Base-by-base conservation (phyloP, 2,113 vertebrate species). In the Acrocephalus kingi region DNA sequence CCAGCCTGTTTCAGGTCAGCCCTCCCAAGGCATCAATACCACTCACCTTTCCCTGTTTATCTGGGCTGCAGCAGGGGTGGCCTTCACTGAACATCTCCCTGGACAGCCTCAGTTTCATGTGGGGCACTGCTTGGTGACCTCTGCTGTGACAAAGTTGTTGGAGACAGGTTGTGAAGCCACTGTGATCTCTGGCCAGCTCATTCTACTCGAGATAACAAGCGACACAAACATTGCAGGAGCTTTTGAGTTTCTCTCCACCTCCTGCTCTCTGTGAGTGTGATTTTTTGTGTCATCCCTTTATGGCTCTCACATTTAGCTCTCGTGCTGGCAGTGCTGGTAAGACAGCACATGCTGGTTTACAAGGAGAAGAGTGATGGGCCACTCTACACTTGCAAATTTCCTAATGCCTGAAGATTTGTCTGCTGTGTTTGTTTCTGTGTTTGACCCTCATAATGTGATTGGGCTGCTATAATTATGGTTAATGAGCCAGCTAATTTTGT, bases 401-500 rank as follows among this genome's bases (percentile, higher is more conserved):
- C 37, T 43, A 51, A 37, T 0, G 3, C 84, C 74, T 95, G 2
- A 93, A 95, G 84, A 85, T 93, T 75, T 87, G 67, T 93, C 89
- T 93, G 71, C 87, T 76, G 66, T 49, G 79, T 84, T 90, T 90
- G 64, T 56, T 71, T 91, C 81, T 71, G 58, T 79, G 48, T 74
- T 93, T 95, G 89, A 93, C 91, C 78, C 82, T 85, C 54, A 1
- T 68, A 90, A 95, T 82, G 67, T 55, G 78, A 71, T 76, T 85
- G 87, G 87, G 35, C 67, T 83, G 59, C 16, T 55, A 28, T 79
- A 59, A 46, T 85, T 85, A 58, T 25, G 90, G 62, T 68, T 95
- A 96, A 95, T 82, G 74, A 95, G 71, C 58, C 89, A 91, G 63
- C 66, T 95, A 91, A 95, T 96, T 87, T 79, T 77, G 37, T 87